These are phyloP conservation scores for Chionoecetes opilio DNA, from an alignment of 1,140 invertebrate genomes.

Conservation along the genomic window DNA sequence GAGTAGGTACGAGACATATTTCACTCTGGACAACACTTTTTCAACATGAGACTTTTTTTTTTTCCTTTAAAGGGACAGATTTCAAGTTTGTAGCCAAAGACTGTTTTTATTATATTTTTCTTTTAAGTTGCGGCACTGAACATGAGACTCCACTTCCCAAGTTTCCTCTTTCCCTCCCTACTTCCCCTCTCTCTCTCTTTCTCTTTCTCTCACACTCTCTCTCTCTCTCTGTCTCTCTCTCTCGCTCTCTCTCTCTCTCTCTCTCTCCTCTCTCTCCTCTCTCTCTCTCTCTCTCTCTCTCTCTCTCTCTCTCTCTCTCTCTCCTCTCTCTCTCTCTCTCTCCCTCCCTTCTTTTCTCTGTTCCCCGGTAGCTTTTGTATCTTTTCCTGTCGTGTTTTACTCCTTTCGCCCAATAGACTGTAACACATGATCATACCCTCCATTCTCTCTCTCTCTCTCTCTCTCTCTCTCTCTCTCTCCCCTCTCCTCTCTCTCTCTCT, in stretches of 20 bases:
- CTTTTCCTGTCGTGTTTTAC: too few relatives aligned
- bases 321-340: too few relatives aligned
- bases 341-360: neutral
- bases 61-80: neutral
- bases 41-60: too few relatives aligned
- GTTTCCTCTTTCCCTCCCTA: neutral
- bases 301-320: neutral
- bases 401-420: too few relatives aligned
- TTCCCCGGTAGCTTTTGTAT: neutral
- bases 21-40: too few relatives aligned
- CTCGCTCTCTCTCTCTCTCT: neutral
- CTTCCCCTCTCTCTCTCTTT: neutral
- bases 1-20: too few relatives aligned
- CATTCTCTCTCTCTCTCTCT: too few relatives aligned
- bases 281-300: neutral
- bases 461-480: too few relatives aligned
- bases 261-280: neutral
- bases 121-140: neutral
- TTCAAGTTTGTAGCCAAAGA: neutral
- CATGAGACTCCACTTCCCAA: neutral
- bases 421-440: too few relatives aligned
- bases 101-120: too few relatives aligned
- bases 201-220: neutral
- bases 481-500: neutral
- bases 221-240: neutral